phyloP scores from a whole-genome alignment of 1,140 invertebrate species.

The Drosophila subobscura region DNA sequence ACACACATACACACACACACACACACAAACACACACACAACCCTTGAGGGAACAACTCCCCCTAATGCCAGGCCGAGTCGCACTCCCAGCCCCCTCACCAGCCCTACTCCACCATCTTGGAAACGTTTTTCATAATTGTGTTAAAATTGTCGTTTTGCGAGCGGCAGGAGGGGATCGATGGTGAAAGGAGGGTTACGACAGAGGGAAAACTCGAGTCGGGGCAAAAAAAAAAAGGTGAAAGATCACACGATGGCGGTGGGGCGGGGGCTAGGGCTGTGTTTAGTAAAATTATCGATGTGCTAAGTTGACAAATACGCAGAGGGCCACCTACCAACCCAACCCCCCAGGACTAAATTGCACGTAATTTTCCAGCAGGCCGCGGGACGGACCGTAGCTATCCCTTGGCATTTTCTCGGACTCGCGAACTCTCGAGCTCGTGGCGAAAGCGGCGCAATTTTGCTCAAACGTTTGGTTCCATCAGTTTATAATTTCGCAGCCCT shows the following conservation, averaged over 20 bases:
- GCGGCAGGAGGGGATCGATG: background rate
- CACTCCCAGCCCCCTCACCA: background rate
- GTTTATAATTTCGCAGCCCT: constrained; percentile 56
- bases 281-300: constrained; percentile 67
- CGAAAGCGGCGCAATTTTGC: too few relatives aligned
- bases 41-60: too few relatives aligned
- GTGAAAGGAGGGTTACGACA: too few relatives aligned
- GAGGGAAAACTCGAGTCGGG: too few relatives aligned
- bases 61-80: constrained; percentile 1
- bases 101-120: constrained; percentile 34
- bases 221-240: too few relatives aligned
- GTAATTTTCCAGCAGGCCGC: constrained; percentile 15
- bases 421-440: too few relatives aligned
- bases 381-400: too few relatives aligned
- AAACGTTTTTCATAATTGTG: constrained; percentile 75
- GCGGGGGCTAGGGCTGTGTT: background rate
- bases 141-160: constrained; percentile 53
- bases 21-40: too few relatives aligned
- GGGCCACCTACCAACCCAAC: constrained; percentile 11
- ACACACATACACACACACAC: too few relatives aligned
- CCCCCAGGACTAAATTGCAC: constrained; percentile 10
- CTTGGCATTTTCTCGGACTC: too few relatives aligned
- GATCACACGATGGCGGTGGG: background rate
- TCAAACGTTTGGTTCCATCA: background rate
- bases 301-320: constrained; percentile 73